These are phyloP conservation scores for Dendroctonus valens DNA, from an alignment of 1,140 invertebrate species.

Conservation along the genomic window DNA sequence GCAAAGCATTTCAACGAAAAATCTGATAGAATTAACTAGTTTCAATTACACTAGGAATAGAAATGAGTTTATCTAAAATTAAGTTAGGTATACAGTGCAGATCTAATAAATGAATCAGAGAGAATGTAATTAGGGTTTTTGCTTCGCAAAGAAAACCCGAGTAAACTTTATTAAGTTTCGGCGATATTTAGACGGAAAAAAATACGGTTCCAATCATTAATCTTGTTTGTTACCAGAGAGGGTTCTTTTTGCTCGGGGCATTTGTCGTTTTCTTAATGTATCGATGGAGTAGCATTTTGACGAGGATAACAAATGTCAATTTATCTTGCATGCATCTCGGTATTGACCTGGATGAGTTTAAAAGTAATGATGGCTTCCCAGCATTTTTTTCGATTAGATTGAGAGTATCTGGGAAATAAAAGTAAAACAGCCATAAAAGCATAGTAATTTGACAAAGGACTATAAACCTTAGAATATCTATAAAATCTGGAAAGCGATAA, in stretches of 20 bases:
- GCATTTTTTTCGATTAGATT: too few relatives aligned
- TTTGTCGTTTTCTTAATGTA: slow-evolving; percentile 26
- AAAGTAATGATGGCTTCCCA: too few relatives aligned
- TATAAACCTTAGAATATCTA: slow-evolving; percentile 32
- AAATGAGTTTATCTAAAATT: too few relatives aligned
- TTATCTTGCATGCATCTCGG: too few relatives aligned
- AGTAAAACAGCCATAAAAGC: slow-evolving; percentile 18
- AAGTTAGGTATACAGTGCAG: neutral
- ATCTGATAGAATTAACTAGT: too few relatives aligned
- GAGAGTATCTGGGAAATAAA: slow-evolving; percentile 17
- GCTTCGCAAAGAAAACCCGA: slow-evolving; percentile 9
- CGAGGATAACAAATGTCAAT: too few relatives aligned
- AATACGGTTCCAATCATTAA: slow-evolving; percentile 34
- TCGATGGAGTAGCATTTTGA: neutral
- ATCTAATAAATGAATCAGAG: slow-evolving; percentile 24
- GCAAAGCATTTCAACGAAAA: too few relatives aligned
- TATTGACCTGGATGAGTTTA: too few relatives aligned
- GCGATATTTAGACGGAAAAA: slow-evolving; percentile 28
- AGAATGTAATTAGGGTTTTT: slow-evolving; percentile 28
- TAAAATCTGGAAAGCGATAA: slow-evolving; percentile 30
- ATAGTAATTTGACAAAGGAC: slow-evolving; percentile 19
- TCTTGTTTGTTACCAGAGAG: slow-evolving; percentile 34
- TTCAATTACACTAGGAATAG: too few relatives aligned
- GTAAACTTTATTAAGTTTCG: slow-evolving; percentile 31
- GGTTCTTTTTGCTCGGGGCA: slow-evolving; percentile 19